phyloP scores from a whole-genome alignment of 2,888 invertebrate genomes.

The Euzophera pinguis region DNA sequence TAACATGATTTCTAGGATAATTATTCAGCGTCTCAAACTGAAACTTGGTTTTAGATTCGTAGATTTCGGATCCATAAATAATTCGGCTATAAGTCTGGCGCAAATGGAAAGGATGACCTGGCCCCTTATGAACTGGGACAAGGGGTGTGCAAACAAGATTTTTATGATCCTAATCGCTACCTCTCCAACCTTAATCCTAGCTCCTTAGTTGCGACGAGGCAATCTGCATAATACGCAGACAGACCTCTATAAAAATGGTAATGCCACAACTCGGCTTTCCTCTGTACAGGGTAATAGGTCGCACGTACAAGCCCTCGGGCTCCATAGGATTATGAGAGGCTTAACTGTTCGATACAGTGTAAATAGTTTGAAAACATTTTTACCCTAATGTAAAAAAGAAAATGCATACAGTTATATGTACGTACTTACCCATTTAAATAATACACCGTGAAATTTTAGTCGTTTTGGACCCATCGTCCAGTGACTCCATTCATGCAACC shows the following conservation, averaged over 20 bases:
- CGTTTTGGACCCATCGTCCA: too few species aligned
- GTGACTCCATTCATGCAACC: too few species aligned
- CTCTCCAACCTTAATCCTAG: conserved; percentile 27
- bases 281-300: conserved; percentile 47
- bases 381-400: not conserved
- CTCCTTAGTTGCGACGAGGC: conserved; percentile 50
- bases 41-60: too few species aligned
- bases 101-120: too few species aligned
- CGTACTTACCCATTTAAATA: too few species aligned
- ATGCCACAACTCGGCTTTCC: conserved; percentile 49
- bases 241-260: conserved; percentile 72
- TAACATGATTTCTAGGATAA: too few species aligned
- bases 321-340: conserved; percentile 13
- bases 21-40: too few species aligned
- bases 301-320: conserved; percentile 29
- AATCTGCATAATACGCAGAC: conserved; percentile 73
- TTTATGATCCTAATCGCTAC: conserved; percentile 16
- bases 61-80: too few species aligned
- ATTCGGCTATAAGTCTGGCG: too few species aligned
- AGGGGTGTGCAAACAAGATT: not conserved
- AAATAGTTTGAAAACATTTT: not conserved
- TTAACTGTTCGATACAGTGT: not conserved
- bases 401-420: too few species aligned
- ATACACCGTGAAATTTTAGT: too few species aligned
- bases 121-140: too few species aligned